Evolutionary conservation across 2,797 vertebrate species (phyloP), one percentile per base, ranked within the genome.

Genomic region (Neoniphon sammara): DNA sequence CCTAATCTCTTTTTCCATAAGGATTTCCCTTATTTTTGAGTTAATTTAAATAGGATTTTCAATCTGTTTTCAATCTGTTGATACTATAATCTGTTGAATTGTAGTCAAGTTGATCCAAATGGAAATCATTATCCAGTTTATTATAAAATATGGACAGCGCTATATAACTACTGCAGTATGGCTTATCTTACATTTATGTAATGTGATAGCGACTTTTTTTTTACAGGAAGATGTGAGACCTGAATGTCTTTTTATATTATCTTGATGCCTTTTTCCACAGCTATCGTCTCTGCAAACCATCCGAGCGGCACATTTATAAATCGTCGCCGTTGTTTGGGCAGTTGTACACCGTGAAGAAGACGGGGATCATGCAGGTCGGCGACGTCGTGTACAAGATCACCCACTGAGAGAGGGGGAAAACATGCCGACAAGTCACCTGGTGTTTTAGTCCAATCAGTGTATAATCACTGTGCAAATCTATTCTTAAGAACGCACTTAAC

Each of bases 281-380:
- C 85, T 98, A 98, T 85, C 96, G 98, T 18, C 68, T 93, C 27
- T 97, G 96, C 82, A 91, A 97, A 4, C 95, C 96, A 0, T 92
- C 95, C 0, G 92, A 97, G 91, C 93, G 70, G 79, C 88, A 93
- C 20, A 81, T 97, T 44, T 94, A 97, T 85, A 95, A 96, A 77
- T 79, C 91, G 0, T 42, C 90, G 1, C 97, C 97, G 0, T 78
- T 97, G 75, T 96, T 99, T 64, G 98, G 98, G 17, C 94, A 94
- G 70, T 93, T 98, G 87, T 97, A 93, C 83, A 93, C 77, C 0
- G 91, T 98, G 86, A 93, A 95, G 89, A 94, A 91, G 93, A 91
- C 91, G 0, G 97, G 98, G 57, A 82, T 67, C 0, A 78, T 99
- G 83, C 93, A 91, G 85, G 93, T 97, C 49, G 98, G 98, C 5